phyloP scores from a whole-genome alignment of 2,797 vertebrate genomes.

The Gymnodraco acuticeps region DNA sequence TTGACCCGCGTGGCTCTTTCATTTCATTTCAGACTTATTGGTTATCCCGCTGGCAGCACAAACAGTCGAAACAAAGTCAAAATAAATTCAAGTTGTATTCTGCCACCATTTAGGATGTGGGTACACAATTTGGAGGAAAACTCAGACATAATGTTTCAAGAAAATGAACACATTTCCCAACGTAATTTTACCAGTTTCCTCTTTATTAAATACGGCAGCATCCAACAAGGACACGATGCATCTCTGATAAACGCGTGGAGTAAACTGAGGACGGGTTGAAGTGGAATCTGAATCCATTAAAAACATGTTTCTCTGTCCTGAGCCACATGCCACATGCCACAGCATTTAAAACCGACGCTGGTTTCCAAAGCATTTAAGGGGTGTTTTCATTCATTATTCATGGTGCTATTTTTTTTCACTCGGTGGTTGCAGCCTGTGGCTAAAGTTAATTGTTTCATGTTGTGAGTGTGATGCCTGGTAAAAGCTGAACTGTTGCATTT shows the following conservation, averaged over 20 bases:
- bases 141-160: background rate
- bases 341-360: background rate
- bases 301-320: background rate
- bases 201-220: background rate
- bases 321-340: background rate
- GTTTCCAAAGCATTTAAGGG: background rate
- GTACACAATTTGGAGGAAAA: background rate
- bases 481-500: background rate
- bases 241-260: background rate
- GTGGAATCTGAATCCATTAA: background rate
- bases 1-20: background rate
- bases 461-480: conserved; percentile 14
- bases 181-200: background rate
- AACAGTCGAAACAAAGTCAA: background rate
- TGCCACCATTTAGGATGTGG: background rate
- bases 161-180: background rate
- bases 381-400: conserved; percentile 26
- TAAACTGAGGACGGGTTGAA: background rate
- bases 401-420: conserved; percentile 1
- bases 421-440: background rate
- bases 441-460: conserved; percentile 20
- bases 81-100: background rate
- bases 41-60: background rate
- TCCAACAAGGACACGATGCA: background rate
- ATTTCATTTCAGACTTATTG: conserved; percentile 6